Evolutionary conservation across 2,797 vertebrate species (phyloP).

Genomic region (Chaetodon trifasciatus): DNA sequence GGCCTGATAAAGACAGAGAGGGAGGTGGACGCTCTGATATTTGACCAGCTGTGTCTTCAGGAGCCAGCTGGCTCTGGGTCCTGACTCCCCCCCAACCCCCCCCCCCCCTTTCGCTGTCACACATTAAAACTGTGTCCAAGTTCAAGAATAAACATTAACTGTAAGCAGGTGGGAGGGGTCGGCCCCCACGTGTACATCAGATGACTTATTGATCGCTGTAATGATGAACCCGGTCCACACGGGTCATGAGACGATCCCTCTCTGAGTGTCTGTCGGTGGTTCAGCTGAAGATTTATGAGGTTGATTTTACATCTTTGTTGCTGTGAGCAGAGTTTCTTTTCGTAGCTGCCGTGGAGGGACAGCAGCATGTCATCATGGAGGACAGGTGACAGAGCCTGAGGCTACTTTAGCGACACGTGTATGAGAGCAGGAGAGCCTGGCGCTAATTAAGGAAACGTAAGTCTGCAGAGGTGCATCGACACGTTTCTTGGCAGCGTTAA

Average conservation of each 20-base stretch:
- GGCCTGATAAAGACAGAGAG: neutral
- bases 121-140: neutral
- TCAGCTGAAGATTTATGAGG: too few species aligned
- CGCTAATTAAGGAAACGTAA: neutral
- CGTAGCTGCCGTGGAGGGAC: rapidly evolving
- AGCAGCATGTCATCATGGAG: neutral
- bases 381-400: neutral
- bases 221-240: too few species aligned
- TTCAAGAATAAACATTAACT: neutral
- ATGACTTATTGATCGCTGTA: too few species aligned
- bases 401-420: slow-evolving; percentile 13
- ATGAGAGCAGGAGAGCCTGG: neutral
- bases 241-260: too few species aligned
- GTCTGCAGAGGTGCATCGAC: neutral
- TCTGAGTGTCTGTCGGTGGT: too few species aligned
- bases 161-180: neutral
- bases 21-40: slow-evolving; percentile 35
- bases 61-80: slow-evolving; percentile 51
- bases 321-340: neutral
- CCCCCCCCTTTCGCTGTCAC: neutral
- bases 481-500: neutral
- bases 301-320: neutral
- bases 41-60: slow-evolving; percentile 28
- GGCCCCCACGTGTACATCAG: neutral
- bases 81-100: neutral